Conservation (phyloP, 2,888 invertebrate species). For the Oligia latruncula region DNA sequence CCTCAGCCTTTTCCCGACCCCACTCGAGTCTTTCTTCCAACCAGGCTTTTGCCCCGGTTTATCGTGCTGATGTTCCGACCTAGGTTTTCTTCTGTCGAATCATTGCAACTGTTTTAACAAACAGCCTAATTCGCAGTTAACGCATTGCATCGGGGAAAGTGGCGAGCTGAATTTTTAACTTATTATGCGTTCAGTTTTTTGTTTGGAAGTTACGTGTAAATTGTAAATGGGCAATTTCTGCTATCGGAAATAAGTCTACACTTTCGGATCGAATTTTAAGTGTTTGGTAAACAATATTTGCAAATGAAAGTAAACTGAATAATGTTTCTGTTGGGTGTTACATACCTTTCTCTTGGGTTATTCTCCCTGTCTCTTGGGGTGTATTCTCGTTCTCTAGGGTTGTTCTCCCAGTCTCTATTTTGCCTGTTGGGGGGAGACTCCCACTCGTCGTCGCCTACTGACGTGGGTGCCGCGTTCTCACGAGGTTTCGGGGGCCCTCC, state of each 20-base stretch:
- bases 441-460: slow-evolving; percentile 62
- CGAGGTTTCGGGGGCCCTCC: slow-evolving; percentile 77
- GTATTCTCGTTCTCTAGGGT: slow-evolving; percentile 53
- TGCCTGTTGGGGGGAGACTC: slow-evolving; percentile 63
- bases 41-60: slow-evolving; percentile 68
- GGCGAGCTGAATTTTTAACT: slow-evolving; percentile 44
- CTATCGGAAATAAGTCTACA: slow-evolving; percentile 47
- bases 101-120: slow-evolving; percentile 69
- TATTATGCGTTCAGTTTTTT: slow-evolving; percentile 50
- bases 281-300: slow-evolving; percentile 39
- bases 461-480: slow-evolving; percentile 69
- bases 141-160: slow-evolving; percentile 62
- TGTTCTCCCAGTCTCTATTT: slow-evolving; percentile 58
- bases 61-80: slow-evolving; percentile 78
- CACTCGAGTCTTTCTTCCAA: slow-evolving; percentile 83
- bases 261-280: slow-evolving; percentile 34
- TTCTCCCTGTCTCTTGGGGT: slow-evolving; percentile 49
- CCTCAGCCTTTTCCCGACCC: slow-evolving; percentile 81
- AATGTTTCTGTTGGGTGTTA: slow-evolving; percentile 1
- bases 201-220: slow-evolving; percentile 51
- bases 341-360: slow-evolving; percentile 61
- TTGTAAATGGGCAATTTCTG: slow-evolving; percentile 40
- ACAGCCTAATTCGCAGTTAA: slow-evolving; percentile 59
- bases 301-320: slow-evolving; percentile 36
- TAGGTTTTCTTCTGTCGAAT: slow-evolving; percentile 87